Evolutionary conservation across 1,140 invertebrate genomes (phyloP).

Genomic region (Acromyrmex heyeri): DNA sequence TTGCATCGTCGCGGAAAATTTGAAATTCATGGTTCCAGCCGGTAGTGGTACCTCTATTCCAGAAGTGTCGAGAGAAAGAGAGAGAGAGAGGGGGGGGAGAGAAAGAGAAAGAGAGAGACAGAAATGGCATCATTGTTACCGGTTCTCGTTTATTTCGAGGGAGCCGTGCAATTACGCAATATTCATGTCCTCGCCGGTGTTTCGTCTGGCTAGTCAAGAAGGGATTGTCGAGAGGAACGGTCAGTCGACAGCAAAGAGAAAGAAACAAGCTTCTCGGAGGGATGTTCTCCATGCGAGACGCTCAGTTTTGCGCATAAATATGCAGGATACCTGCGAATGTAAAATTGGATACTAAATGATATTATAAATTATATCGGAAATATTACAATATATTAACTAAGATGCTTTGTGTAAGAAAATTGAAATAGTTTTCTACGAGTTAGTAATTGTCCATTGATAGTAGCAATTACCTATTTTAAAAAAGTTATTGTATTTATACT

Average conservation of each 20-base stretch:
- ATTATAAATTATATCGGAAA: background rate
- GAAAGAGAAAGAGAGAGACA: background rate
- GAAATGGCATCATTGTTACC: constrained; percentile 63
- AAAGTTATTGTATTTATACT: background rate
- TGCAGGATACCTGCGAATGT: background rate
- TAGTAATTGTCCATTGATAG: background rate
- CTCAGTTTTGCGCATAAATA: constrained; percentile 2
- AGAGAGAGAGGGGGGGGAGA: background rate
- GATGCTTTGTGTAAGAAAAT: background rate
- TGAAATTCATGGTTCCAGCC: constrained; percentile 64
- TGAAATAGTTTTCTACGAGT: background rate
- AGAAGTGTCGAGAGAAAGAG: constrained; percentile 19
- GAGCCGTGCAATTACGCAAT: constrained; percentile 63
- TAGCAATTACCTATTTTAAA: background rate
- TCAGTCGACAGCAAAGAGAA: constrained; percentile 30
- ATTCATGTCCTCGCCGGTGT: constrained; percentile 58
- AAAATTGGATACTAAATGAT: constrained; percentile 6
- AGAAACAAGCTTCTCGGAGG: constrained; percentile 29
- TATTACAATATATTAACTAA: background rate
- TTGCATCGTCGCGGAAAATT: constrained; percentile 67
- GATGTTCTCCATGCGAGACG: constrained; percentile 8
- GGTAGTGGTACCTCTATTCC: constrained; percentile 22
- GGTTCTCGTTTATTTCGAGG: constrained; percentile 63
- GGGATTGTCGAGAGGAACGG: constrained; percentile 31
- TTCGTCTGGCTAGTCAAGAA: constrained; percentile 52